Conservation (phyloP, 2,888 invertebrate species). For the Lamproptera curius region DNA sequence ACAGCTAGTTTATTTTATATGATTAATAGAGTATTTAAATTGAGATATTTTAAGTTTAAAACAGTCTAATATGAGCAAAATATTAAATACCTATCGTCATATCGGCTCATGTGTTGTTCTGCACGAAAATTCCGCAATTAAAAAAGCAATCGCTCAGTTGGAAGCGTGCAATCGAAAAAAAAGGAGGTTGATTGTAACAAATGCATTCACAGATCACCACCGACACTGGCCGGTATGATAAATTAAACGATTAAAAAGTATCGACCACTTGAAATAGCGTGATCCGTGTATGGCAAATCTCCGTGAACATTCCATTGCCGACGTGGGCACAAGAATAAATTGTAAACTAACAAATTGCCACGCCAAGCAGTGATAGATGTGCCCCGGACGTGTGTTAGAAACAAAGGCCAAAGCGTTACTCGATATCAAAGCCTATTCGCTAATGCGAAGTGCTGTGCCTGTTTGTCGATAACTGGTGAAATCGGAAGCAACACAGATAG, state of each 20-base stretch:
- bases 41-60: neutral
- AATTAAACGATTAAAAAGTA: conserved; percentile 28
- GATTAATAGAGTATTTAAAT: neutral
- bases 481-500: too few species aligned
- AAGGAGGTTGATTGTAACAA: conserved; percentile 13
- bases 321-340: conserved; percentile 43
- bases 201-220: conserved; percentile 11
- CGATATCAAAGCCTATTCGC: conserved; percentile 67
- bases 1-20: neutral
- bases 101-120: neutral
- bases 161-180: neutral
- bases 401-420: conserved; percentile 68
- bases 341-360: conserved; percentile 62
- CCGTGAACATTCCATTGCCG: conserved; percentile 23
- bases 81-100: neutral
- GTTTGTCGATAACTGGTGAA: too few species aligned
- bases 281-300: conserved; percentile 33
- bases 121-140: neutral
- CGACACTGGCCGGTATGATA: conserved; percentile 23
- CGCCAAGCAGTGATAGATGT: conserved; percentile 65
- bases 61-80: neutral
- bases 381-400: conserved; percentile 53
- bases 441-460: conserved; percentile 30
- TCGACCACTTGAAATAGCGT: conserved; percentile 29
- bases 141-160: neutral